Evolutionary conservation across 2,888 invertebrate species (phyloP), one percentile per base, ranked within the genome.

Genomic region (Syrista parreyssii): DNA sequence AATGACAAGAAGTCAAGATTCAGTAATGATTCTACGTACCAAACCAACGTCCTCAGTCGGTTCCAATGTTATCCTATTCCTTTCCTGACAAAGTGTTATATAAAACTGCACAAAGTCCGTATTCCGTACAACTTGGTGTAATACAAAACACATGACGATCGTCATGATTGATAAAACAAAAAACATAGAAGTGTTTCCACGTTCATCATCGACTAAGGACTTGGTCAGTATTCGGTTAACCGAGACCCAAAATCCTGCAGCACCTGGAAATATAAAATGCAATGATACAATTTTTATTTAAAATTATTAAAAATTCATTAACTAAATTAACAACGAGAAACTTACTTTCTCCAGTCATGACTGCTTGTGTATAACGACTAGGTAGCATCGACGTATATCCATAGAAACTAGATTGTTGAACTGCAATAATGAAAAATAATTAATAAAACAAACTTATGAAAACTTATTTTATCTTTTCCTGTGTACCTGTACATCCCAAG

Each of bases 281-380:
- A 76, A 30, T 36, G 23, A 68, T 55, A 12, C 31, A 69, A 31
- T 73, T 34, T 77, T 71, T 34, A 79, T 78, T 69, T 32, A 55
- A 75, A 75, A 73, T 80, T 55, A 35, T 23, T 55, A 35, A 36
- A 73, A 74, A 9, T 73, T 15, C 1, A 32, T 75, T 32, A 74
- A 77, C 36, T 68, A 73, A 74, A 69, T 68, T 75, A 35, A 68
- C 12, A 75, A 68, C 23, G 12, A 75, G 15, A 4, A 68, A 92
- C 94, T 94, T 93, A 96, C 98, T 98, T 94, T 98, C 98, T 79
- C 98, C 98, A 9, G 96, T 96, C 98, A 98, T 98, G 1, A 98
- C 97, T 55, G 98, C 98, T 91, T 98, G 98, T 0, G 98, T 98
- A 88, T 98, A 98, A 82, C 96, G 93, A 82, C 96, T 95, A 33